Conservation (phyloP, 2,113 vertebrate species). For the Halichoeres trimaculatus region DNA sequence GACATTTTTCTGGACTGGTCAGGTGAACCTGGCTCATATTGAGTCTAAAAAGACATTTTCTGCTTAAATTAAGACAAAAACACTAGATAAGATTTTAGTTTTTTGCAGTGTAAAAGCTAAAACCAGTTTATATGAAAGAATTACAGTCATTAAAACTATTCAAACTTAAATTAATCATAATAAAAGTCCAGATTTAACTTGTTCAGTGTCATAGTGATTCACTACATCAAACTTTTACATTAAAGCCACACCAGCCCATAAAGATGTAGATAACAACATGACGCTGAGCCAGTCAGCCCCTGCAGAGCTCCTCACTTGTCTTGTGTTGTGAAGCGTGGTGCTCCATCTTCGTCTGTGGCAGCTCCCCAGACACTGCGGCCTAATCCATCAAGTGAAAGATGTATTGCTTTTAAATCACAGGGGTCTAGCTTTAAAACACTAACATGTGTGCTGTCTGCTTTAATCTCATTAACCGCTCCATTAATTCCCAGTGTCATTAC, state of each 20-base stretch:
- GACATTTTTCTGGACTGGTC: too few species aligned
- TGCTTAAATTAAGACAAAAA: too few species aligned
- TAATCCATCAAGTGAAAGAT: slow-evolving; percentile 75
- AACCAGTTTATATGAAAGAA: too few species aligned
- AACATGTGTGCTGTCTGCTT: slow-evolving; percentile 74
- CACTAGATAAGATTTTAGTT: too few species aligned
- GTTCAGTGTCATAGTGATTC: too few species aligned
- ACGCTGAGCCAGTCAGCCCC: slow-evolving; percentile 18
- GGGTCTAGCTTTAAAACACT: slow-evolving; percentile 72
- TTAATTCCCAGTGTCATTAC: slow-evolving; percentile 72
- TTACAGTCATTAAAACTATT: too few species aligned
- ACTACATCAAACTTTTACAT: neutral
- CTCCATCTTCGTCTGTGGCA: slow-evolving; percentile 54
- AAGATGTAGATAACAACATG: neutral
- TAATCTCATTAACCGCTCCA: slow-evolving; percentile 73
- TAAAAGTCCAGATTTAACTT: too few species aligned
- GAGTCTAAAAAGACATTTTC: too few species aligned
- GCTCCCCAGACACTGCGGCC: slow-evolving; percentile 45
- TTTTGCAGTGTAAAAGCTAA: too few species aligned
- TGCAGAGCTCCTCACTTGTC: slow-evolving; percentile 36
- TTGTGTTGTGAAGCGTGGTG: slow-evolving; percentile 19
- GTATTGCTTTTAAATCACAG: slow-evolving; percentile 72
- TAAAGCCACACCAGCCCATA: neutral
- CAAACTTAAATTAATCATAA: too few species aligned
- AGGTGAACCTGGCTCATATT: too few species aligned